Conservation (phyloP, 2,113 vertebrate species). For the Poeciliopsis retropinna region DNA sequence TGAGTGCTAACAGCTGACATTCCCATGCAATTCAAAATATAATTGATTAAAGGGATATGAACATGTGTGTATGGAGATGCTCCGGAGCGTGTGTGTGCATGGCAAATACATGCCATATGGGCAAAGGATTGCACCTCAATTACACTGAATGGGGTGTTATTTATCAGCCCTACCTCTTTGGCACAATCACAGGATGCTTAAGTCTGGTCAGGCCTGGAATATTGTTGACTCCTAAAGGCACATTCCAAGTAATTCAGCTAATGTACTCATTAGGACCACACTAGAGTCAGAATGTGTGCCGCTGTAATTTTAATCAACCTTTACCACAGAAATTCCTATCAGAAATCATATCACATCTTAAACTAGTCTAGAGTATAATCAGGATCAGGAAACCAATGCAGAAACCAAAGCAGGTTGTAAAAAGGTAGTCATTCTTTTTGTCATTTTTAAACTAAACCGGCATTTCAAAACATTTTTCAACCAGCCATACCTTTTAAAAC, state of each 20-base stretch:
- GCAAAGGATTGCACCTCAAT: constrained; percentile 62
- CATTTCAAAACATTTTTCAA: background rate
- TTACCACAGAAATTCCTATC: background rate
- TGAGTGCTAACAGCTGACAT: constrained; percentile 72
- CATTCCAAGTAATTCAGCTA: constrained; percentile 23
- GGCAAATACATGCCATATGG: constrained; percentile 68
- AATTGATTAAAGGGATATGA: constrained; percentile 75
- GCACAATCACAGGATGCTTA: constrained; percentile 8
- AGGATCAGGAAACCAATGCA: background rate
- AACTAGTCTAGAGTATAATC: background rate
- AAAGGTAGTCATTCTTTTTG: background rate
- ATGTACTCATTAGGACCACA: background rate
- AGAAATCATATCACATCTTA: background rate
- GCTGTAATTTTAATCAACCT: constrained; percentile 15
- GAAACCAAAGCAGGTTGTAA: background rate
- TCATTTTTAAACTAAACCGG: background rate
- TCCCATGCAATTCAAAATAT: constrained; percentile 65
- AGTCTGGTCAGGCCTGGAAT: constrained; percentile 20
- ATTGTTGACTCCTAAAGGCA: constrained; percentile 17
- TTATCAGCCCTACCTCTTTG: constrained; percentile 28
- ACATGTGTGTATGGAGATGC: constrained; percentile 55
- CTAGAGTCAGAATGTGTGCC: constrained; percentile 1
- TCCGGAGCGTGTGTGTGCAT: constrained; percentile 40
- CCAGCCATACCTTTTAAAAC: background rate
- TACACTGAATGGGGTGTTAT: constrained; percentile 54